Conservation (phyloP, 1,140 invertebrate genomes). For the Pseudomyrmex dendroicus region DNA sequence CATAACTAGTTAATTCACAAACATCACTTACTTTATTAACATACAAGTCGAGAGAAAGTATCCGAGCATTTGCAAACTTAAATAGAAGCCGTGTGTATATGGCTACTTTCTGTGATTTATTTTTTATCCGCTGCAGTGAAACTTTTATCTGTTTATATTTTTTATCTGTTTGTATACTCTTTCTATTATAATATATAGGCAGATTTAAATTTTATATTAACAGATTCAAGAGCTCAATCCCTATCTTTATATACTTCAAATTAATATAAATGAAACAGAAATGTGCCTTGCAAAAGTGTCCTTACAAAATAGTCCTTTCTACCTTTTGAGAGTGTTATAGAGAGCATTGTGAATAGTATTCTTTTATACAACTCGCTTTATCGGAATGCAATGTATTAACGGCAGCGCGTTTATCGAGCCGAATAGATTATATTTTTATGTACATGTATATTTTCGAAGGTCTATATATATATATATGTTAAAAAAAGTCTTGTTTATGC, state of each 20-base stretch:
- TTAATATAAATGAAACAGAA: constrained; percentile 35
- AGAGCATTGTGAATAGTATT: constrained; percentile 79
- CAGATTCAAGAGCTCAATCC: constrained; percentile 12
- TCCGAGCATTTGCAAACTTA: constrained; percentile 34
- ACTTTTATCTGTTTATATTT: neutral
- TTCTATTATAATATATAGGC: no score
- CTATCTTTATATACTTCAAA: constrained; percentile 20
- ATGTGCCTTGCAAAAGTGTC: constrained; percentile 62
- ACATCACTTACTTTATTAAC: constrained; percentile 66
- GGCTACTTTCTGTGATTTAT: constrained; percentile 70
- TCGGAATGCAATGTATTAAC: constrained; percentile 71
- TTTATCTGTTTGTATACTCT: no score
- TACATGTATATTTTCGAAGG: constrained; percentile 69
- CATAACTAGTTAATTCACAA: constrained; percentile 60
- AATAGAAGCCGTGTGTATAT: constrained; percentile 37
- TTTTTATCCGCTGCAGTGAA: constrained; percentile 51
- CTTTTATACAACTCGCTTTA: constrained; percentile 76
- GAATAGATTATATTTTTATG: constrained; percentile 73
- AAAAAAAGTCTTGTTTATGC: constrained; percentile 18
- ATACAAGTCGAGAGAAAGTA: constrained; percentile 46
- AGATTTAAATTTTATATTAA: constrained; percentile 28
- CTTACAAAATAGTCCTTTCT: constrained; percentile 69
- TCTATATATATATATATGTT: constrained; percentile 16
- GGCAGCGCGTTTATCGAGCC: constrained; percentile 60
- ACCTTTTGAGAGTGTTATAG: constrained; percentile 51